These are phyloP conservation scores for Cerastis rubricosa DNA, from an alignment of 2,888 invertebrate species.

Conservation along the genomic window DNA sequence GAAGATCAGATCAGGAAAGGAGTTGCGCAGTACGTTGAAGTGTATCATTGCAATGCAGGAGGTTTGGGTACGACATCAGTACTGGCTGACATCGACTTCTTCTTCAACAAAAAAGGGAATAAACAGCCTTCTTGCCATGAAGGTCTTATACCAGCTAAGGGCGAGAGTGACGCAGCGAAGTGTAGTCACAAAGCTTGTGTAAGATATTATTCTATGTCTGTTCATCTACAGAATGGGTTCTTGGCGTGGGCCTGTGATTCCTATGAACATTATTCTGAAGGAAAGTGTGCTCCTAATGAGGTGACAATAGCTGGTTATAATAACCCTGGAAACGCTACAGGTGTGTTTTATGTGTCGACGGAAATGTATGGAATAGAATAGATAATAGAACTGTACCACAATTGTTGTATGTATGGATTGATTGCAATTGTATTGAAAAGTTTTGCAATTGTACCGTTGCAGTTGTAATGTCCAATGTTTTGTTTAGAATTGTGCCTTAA, in stretches of 20 bases:
- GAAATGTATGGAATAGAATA: slow-evolving; percentile 77
- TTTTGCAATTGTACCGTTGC: not conserved
- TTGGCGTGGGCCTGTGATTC: slow-evolving; percentile 83
- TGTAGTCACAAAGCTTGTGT: slow-evolving; percentile 87
- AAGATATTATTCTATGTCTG: slow-evolving; percentile 80
- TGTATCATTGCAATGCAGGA: slow-evolving; percentile 91
- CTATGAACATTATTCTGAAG: slow-evolving; percentile 79
- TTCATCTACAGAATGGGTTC: slow-evolving; percentile 79
- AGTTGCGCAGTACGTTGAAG: slow-evolving; percentile 91
- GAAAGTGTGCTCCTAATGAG: slow-evolving; percentile 80
- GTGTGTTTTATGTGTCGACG: slow-evolving; percentile 85
- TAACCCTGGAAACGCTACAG: slow-evolving; percentile 86
- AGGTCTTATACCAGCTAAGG: slow-evolving; percentile 80
- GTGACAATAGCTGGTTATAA: slow-evolving; percentile 85
- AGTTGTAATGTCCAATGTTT: slow-evolving; percentile 6
- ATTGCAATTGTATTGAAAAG: slow-evolving; percentile 12
- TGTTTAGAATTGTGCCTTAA: slow-evolving; percentile 21
- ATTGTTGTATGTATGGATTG: slow-evolving; percentile 8
- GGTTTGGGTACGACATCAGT: slow-evolving; percentile 88
- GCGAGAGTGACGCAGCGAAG: slow-evolving; percentile 83
- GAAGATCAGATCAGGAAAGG: slow-evolving; percentile 88
- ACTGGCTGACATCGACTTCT: slow-evolving; percentile 91
- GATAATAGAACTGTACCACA: not conserved
- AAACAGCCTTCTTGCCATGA: slow-evolving; percentile 90
- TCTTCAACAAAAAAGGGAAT: slow-evolving; percentile 90